These are phyloP conservation scores for Luehdorfia chinensis DNA, from an alignment of 1,140 invertebrate genomes.

Conservation along the genomic window DNA sequence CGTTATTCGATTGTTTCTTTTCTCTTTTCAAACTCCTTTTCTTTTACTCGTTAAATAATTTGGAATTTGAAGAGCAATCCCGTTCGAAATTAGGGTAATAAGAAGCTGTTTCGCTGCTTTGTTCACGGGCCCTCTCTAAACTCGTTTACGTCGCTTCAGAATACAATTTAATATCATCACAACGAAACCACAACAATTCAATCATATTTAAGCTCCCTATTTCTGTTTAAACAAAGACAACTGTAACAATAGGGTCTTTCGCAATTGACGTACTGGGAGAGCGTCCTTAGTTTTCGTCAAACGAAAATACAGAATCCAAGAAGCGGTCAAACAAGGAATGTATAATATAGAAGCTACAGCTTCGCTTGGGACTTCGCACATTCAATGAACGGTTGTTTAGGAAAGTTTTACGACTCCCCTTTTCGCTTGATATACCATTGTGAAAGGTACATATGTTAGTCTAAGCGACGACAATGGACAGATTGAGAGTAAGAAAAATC, in stretches of 20 bases:
- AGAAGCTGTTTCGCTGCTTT: background rate
- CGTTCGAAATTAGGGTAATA: conserved; percentile 4
- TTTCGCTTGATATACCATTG: conserved; percentile 6
- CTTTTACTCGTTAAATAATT: conserved; percentile 1
- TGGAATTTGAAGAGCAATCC: background rate
- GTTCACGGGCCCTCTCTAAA: background rate
- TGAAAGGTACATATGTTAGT: background rate
- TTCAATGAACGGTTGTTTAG: conserved; percentile 5
- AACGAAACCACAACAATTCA: conserved; percentile 15
- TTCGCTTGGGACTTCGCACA: background rate
- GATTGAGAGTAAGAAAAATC: background rate
- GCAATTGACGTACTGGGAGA: conserved; percentile 14
- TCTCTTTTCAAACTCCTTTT: background rate
- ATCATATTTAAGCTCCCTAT: conserved; percentile 21
- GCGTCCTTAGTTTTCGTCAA: background rate
- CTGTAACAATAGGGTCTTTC: conserved; percentile 15
- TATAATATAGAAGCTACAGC: no score
- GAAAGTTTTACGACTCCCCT: background rate
- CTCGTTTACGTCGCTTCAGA: conserved; percentile 1
- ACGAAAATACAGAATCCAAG: conserved; percentile 16
- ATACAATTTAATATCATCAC: conserved; percentile 7
- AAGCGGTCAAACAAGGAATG: conserved; percentile 16
- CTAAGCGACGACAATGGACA: background rate
- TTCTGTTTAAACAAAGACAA: conserved; percentile 17
- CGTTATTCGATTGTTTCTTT: no score